Evolutionary conservation across 2,888 invertebrate genomes (phyloP).

Genomic region (Melinaea menophilus): DNA sequence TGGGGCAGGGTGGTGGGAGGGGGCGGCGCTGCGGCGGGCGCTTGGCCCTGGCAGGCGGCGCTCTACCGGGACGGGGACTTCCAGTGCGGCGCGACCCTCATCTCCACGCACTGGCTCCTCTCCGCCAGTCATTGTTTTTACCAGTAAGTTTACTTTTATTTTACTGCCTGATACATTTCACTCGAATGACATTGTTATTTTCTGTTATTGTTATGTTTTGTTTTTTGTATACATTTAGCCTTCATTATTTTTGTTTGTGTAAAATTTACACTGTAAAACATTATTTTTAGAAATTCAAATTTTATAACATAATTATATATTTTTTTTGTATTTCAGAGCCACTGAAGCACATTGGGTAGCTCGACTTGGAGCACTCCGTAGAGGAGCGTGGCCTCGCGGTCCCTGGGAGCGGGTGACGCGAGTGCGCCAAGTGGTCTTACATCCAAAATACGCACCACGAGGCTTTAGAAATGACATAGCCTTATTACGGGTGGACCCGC

Average conservation of each 20-base stretch:
- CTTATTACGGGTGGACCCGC: constrained; percentile 79
- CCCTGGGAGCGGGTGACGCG: constrained; percentile 85
- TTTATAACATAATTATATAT: no score
- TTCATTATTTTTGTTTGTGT: neutral
- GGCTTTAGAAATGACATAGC: constrained; percentile 90
- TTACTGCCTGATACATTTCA: neutral
- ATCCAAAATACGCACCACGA: constrained; percentile 85
- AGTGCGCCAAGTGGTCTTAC: constrained; percentile 81
- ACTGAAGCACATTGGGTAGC: constrained; percentile 88
- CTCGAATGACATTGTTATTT: neutral
- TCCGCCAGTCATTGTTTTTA: constrained; percentile 91
- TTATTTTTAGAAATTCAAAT: no score
- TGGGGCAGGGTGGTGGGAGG: constrained; percentile 88
- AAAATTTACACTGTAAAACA: neutral
- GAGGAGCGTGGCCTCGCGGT: constrained; percentile 84
- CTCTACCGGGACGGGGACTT: constrained; percentile 90
- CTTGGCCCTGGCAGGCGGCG: constrained; percentile 93
- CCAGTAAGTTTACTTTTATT: constrained; percentile 75
- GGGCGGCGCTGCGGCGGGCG: constrained; percentile 84
- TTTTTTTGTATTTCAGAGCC: constrained; percentile 67
- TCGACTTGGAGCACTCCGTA: constrained; percentile 84
- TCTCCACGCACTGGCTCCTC: constrained; percentile 84
- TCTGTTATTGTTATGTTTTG: neutral
- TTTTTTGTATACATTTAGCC: neutral
- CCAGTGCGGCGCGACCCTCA: constrained; percentile 88